Percentiles rank a stretch among this genome's conserved stretches.
Evolutionary conservation across 1,140 invertebrate species (phyloP).

Genomic region (Drosophila quadrilineata): DNA sequence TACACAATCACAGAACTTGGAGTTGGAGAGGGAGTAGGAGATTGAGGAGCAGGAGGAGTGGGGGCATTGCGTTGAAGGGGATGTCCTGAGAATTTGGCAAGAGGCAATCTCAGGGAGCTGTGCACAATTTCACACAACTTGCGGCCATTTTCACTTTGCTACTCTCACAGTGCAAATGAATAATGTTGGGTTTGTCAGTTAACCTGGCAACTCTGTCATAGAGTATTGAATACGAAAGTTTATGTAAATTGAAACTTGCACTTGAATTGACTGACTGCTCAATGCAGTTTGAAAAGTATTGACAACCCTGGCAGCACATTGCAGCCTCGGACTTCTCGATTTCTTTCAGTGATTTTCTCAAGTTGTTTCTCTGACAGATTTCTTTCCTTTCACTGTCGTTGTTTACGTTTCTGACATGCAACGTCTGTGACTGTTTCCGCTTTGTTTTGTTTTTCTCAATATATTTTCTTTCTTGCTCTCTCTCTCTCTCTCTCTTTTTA

Average conservation of each 20-base stretch:
- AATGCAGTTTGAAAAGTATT: not conserved
- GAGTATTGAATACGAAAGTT: too few species aligned
- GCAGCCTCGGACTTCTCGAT: too few species aligned
- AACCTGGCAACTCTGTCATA: not conserved
- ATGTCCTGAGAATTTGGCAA: too few species aligned
- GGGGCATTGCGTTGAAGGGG: too few species aligned
- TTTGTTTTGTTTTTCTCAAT: too few species aligned
- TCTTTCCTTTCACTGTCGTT: not conserved
- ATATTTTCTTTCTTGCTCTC: too few species aligned
- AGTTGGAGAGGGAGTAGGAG: not conserved
- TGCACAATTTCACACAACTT: slow-evolving; percentile 62
- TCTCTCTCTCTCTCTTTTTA: too few species aligned
- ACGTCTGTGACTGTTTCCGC: slow-evolving; percentile 30
- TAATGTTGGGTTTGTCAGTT: not conserved
- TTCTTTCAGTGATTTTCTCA: too few species aligned
- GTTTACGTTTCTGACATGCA: not conserved
- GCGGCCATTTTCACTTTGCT: slow-evolving; percentile 38
- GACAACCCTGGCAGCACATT: not conserved
- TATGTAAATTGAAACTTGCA: too few species aligned
- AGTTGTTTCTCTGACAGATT: slow-evolving; percentile 5
- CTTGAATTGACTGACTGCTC: too few species aligned
- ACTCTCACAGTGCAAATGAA: slow-evolving; percentile 9
- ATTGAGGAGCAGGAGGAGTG: too few species aligned
- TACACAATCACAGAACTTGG: not conserved
- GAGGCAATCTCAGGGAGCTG: too few species aligned